phyloP scores from a whole-genome alignment of 2,888 invertebrate species.

The Ommatoiulus sabulosus region DNA sequence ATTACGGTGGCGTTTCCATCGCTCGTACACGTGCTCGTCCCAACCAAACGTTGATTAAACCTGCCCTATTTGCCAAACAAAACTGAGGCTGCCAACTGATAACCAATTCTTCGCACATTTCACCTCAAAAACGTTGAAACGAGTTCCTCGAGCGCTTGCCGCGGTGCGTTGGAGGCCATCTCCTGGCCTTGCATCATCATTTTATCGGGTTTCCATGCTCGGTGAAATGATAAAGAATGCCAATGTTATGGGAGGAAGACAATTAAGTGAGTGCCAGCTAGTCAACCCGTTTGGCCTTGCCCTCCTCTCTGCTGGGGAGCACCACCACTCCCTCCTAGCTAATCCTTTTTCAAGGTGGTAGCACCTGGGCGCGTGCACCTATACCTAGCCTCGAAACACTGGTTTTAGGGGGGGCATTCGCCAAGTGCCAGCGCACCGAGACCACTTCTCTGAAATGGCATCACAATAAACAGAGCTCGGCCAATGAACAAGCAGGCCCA shows the following conservation, averaged over 20 bases:
- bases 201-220: conserved; percentile 46
- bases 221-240: conserved; percentile 47
- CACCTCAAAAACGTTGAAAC: neutral
- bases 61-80: neutral
- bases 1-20: conserved; percentile 16
- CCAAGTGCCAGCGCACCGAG: neutral
- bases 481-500: neutral
- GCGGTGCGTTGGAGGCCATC: conserved; percentile 38
- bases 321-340: conserved; percentile 24
- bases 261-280: conserved; percentile 48
- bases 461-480: neutral
- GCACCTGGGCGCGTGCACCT: conserved; percentile 39
- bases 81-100: conserved; percentile 11
- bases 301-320: conserved; percentile 35
- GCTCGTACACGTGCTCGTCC: neutral
- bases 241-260: conserved; percentile 47
- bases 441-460: neutral
- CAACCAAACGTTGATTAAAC: conserved; percentile 30
- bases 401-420: neutral
- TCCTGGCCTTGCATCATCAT: conserved; percentile 45
- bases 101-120: conserved; percentile 29
- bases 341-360: conserved; percentile 47
- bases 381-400: conserved; percentile 30
- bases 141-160: neutral
- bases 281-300: conserved; percentile 47